Evolutionary conservation across 2,113 vertebrate species (phyloP), one percentile per base, ranked within the genome.

Genomic region (Reinhardtius hippoglossoides): DNA sequence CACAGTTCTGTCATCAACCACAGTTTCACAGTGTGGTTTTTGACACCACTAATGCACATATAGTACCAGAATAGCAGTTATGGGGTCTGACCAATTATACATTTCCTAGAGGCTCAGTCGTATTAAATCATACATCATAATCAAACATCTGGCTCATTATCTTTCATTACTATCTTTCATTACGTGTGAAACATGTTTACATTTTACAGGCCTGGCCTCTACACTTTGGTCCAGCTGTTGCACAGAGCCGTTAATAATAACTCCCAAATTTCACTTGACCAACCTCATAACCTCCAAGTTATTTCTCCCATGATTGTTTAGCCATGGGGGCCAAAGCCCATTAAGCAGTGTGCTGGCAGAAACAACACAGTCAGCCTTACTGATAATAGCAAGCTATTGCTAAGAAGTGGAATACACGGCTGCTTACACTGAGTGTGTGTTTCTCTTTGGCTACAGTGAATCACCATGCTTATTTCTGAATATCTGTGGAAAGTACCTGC

Each of bases 401-500:
- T 66, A 86, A 77, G 74, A 89, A 81, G 66, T 59, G 69, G 78
- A 77, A 78, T 44, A 67, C 70, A 71, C 62, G 50, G 73, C 68
- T 81, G 81, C 83, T 85, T 81, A 81, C 69, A 42, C 67, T 56
- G n/a, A 5, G n/a, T 67, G 77, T 82, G 74, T 93, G 87, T 91
- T 92, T 94, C 79, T 80, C 69, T 88, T 86, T 78, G 88, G 79
- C 80, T 80, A 35, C 71, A 81, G 78, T 92, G 88, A 91, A 89
- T 90, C 80, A 84, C 40, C 37, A 23, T 68, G 83, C 83, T 89
- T 91, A 91, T 92, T 91, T 91, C 80, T 81, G 84, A 92, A 90
- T 90, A 89, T 91, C 86, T 86, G 80, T 84, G 87, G 93, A 92
- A 94, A 94, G 90, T 92, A 94, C 87, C 89, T 93, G 87, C 86